Conservation (phyloP, 2,113 vertebrate genomes). For the Rana temporaria region DNA sequence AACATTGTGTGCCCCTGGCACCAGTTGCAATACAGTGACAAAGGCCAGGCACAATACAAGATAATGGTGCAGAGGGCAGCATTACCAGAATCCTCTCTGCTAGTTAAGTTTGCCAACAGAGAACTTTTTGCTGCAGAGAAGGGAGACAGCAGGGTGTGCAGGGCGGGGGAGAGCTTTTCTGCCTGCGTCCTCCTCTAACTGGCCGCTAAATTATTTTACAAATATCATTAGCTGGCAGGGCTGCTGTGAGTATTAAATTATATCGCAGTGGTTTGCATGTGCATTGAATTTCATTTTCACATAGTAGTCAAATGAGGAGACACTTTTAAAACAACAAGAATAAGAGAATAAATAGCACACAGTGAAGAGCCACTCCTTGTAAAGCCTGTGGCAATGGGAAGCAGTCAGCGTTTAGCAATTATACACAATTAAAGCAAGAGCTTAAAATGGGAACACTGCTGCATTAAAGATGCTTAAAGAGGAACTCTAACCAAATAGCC, state of each 20-base stretch:
- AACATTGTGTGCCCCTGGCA: no score
- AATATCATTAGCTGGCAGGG: conserved; percentile 47
- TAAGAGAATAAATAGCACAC: background rate
- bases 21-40: no score
- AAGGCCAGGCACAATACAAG: no score
- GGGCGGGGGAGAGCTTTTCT: conserved; percentile 4
- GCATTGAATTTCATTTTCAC: conserved; percentile 10
- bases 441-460: no score
- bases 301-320: background rate
- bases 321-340: background rate
- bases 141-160: conserved; percentile 12
- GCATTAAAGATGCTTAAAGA: no score
- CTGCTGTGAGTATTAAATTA: conserved; percentile 47
- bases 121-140: conserved; percentile 1
- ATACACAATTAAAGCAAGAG: no score
- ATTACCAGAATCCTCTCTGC: background rate
- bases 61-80: background rate
- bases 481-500: no score
- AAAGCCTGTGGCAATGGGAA: no score
- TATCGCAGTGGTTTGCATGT: conserved; percentile 40
- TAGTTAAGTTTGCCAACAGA: conserved; percentile 6
- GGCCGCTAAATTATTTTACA: conserved; percentile 48
- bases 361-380: background rate
- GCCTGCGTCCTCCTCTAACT: conserved; percentile 24
- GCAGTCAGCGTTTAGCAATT: no score